Conservation (phyloP, 2,888 invertebrate species). For the Scaptomyza cyrtandrae region DNA sequence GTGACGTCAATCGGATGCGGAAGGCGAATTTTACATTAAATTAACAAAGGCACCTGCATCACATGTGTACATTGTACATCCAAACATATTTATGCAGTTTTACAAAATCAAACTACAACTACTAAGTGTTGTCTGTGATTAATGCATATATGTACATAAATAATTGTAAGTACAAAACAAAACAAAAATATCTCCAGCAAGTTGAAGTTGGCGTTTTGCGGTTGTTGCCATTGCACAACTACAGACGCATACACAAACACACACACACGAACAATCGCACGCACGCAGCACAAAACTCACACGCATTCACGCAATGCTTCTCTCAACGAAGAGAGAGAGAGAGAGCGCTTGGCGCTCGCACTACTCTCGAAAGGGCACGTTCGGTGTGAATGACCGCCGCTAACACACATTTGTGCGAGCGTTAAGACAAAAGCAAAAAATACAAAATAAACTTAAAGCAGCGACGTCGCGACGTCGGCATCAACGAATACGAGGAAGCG, state of each 20-base stretch:
- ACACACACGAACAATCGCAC: conserved; percentile 21
- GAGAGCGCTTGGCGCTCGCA: conserved; percentile 33
- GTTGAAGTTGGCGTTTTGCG: conserved; percentile 54
- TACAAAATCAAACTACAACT: conserved; percentile 3
- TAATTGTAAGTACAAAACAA: conserved; percentile 16
- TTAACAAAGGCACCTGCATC: conserved; percentile 15
- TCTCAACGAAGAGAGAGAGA: conserved; percentile 33
- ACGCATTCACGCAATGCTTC: conserved; percentile 41
- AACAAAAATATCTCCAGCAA: conserved; percentile 21
- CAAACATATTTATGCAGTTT: not conserved
- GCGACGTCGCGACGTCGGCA: conserved; percentile 48
- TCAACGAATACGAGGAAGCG: conserved; percentile 58
- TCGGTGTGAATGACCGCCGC: conserved; percentile 83
- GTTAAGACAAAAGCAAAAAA: conserved; percentile 65
- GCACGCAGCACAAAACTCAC: conserved; percentile 18
- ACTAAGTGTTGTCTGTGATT: conserved; percentile 8
- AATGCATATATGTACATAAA: conserved; percentile 16
- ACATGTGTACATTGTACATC: not conserved
- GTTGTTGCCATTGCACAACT: conserved; percentile 55
- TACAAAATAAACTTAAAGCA: conserved; percentile 42
- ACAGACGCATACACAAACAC: conserved; percentile 16
- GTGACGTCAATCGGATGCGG: conserved; percentile 64
- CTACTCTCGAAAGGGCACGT: conserved; percentile 81
- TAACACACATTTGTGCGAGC: conserved; percentile 83
- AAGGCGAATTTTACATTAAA: conserved; percentile 22